Base-by-base conservation (phyloP, 2,113 vertebrate genomes). In the Gasterosteus nipponicus region DNA sequence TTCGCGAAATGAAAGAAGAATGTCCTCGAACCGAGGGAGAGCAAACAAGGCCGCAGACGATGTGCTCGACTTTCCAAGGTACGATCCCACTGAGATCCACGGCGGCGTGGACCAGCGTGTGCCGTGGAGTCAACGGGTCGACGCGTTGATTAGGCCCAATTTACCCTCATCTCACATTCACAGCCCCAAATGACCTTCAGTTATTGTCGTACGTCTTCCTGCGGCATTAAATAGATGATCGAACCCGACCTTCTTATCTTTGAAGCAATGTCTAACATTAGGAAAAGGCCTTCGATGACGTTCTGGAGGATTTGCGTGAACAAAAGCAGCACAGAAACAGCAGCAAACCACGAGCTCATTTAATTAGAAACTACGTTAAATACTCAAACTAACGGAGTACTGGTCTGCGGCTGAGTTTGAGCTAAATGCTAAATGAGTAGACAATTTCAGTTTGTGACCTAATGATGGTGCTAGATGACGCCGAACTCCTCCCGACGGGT, bases 101-200 rank as follows among this genome's bases (percentile, higher is more conserved):
- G 38, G 33, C 16, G 10, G 38, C 2, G 2, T 33, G 5, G 56
- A 75, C 67, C 70, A 64, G 57, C 22, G 44, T 3, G 33, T 3
- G 33, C 29, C 8, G 38, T 12, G n/a, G 69, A 87, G 78, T 78
- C 83, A 83, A 86, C 82, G 18, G 69, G 61, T 75, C 73, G 51
- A n/a, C 63, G 51, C 3, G 1, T 26, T 72, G 56, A 26, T 18
- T 35, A 16, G 78, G 44, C 54, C 70, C 56, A 75, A 73, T 49
- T 3, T 75, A 80, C 38, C 26, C 71, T 2, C 18, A 4, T 60
- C 18, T 61, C 7, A 39, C 39, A 42, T 51, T 42, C 56, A 5
- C 44, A 57, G 26, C 59, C 49, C 42, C 38, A 51, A 65, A n/a
- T 44, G 16, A 59, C 26, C 18, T 78, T 38, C 35, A 22, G 67